Percentiles rank a stretch among this genome's conserved stretches.
phyloP scores from a whole-genome alignment of 1,140 invertebrate species.

The Drosophila orena region DNA sequence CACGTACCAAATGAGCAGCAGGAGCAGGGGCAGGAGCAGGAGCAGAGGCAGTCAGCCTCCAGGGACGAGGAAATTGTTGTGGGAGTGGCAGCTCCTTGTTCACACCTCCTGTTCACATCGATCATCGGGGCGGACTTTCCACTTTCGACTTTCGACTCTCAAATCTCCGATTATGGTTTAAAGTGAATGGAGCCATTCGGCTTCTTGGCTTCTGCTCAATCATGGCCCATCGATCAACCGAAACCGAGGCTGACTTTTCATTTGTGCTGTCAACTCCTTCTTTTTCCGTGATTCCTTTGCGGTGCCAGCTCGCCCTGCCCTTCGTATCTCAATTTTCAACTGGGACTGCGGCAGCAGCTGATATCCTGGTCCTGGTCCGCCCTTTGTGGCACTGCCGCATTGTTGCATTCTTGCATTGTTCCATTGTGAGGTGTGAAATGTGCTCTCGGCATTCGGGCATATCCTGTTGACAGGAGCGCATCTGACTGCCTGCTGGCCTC shows the following conservation, averaged over 20 bases:
- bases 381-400: slow-evolving; percentile 67
- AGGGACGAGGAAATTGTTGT: slow-evolving; percentile 11
- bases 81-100: slow-evolving; percentile 70
- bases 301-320: slow-evolving; percentile 48
- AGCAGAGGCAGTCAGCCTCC: slow-evolving; percentile 5
- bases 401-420: slow-evolving; percentile 48
- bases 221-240: slow-evolving; percentile 64
- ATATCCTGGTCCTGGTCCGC: slow-evolving; percentile 61
- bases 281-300: slow-evolving; percentile 62
- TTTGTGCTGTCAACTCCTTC: slow-evolving; percentile 75
- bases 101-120: slow-evolving; percentile 71
- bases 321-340: slow-evolving; percentile 63
- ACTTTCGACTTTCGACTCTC: slow-evolving; percentile 40
- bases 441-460: slow-evolving; percentile 71
- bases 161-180: slow-evolving; percentile 59
- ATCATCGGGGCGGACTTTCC: slow-evolving; percentile 63
- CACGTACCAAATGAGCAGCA: slow-evolving; percentile 72
- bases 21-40: slow-evolving; percentile 10
- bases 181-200: slow-evolving; percentile 58
- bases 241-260: slow-evolving; percentile 57
- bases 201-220: slow-evolving; percentile 75
- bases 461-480: slow-evolving; percentile 74
- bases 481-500: slow-evolving; percentile 58
- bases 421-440: slow-evolving; percentile 79
- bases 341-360: slow-evolving; percentile 55